Evolutionary conservation across 2,113 vertebrate genomes (phyloP), one percentile per base, ranked within the genome.

Genomic region (Chionodraco myersi): DNA sequence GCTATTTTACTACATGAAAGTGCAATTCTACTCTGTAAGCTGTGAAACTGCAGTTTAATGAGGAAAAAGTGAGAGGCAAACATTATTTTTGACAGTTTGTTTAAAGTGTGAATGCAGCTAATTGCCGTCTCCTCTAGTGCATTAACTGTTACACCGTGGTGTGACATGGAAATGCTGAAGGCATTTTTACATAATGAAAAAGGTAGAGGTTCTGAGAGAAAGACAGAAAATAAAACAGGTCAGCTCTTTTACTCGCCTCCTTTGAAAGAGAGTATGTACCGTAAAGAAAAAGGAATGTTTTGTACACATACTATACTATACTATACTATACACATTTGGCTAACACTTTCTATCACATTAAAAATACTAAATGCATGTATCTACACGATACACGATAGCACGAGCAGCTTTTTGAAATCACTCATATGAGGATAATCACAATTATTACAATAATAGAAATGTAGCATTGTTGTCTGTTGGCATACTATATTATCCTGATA

Each of bases 101-200:
- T 41, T 66, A 75, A 80, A 76, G 52, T 83, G 57, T 80, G 54
- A 90, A 88, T 83, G 71, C 34, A 57, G 71, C 60, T 82, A 77
- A 80, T 86, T 82, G 56, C 63, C 36, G 36, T 75, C 77, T 90
- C 68, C 82, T 74, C 62, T 51, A 79, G 76, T 86, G 67, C 82
- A 88, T 89, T 88, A 88, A 86, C 53, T 77, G 71, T 80, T 71
- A 74, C 47, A 79, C 71, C 53, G 51, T 45, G 60, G 71, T 71
- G 59, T 89, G 74, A 83, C 84, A 82, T 34, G 23, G 61, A 60
- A 81, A 74, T 74, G 77, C 54, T 88, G 36, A 63, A 63, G 65
- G 86, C 69, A 81, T 59, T 83, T 80, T 56, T 83, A 68, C 53
- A 71, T 86, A 75, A 74, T 84, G 53, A n/a, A 76, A 83, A 77